A percentile compares a stretch with the other conserved stretches of the same genome.
These are phyloP conservation scores for Pyrrhosoma nymphula DNA, from an alignment of 2,888 invertebrate genomes.

Conservation along the genomic window DNA sequence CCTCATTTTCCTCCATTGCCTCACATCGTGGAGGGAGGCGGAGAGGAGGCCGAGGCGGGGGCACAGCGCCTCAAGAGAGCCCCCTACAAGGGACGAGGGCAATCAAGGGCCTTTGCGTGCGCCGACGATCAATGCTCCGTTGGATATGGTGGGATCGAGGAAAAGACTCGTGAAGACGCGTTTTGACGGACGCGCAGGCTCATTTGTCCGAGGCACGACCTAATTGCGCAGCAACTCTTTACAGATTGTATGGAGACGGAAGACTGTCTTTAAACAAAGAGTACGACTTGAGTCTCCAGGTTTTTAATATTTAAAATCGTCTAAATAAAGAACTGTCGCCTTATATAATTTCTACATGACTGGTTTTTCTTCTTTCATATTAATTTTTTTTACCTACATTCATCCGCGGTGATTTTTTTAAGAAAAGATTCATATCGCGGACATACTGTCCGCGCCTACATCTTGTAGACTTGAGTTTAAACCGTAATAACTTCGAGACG, in stretches of 20 bases:
- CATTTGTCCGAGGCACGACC: background rate
- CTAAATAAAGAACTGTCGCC: too few species aligned
- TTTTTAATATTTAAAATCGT: too few species aligned
- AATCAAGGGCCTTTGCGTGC: background rate
- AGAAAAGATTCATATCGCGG: too few species aligned
- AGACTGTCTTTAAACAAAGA: background rate
- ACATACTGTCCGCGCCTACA: too few species aligned
- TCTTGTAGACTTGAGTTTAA: too few species aligned
- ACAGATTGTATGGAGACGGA: too few species aligned
- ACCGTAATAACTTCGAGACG: too few species aligned
- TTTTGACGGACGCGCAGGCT: background rate
- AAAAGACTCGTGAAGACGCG: background rate
- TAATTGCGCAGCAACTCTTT: background rate
- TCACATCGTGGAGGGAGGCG: background rate
- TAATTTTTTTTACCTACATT: too few species aligned
- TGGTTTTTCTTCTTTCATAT: too few species aligned
- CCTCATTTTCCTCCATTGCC: background rate
- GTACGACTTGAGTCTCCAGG: background rate
- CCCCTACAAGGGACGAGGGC: background rate
- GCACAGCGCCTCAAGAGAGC: background rate
- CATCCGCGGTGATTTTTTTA: too few species aligned
- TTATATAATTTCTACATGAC: too few species aligned
- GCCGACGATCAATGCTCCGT: background rate
- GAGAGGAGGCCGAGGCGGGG: background rate
- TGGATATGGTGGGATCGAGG: background rate